Percentiles rank a stretch among this genome's conserved stretches.
phyloP scores from a whole-genome alignment of 92 coral and sea anemone species.

The Scolanthus callimorphus region DNA sequence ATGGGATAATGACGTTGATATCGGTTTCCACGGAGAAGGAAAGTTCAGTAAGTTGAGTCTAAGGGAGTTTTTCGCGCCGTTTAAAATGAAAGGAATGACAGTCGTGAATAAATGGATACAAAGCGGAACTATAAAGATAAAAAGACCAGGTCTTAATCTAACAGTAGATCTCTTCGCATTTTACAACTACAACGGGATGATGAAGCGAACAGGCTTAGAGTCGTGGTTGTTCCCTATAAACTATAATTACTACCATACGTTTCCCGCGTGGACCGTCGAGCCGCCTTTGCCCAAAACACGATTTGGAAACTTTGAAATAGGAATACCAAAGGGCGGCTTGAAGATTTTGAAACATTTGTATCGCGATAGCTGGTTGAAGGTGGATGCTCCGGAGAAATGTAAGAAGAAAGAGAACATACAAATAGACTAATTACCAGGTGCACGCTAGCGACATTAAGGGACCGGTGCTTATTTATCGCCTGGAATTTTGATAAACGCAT shows the following conservation, averaged over 20 bases:
- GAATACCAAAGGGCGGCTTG: slow-evolving; percentile 46
- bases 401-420: too few relatives aligned
- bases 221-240: slow-evolving; percentile 44
- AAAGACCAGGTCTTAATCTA: neutral
- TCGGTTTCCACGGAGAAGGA: slow-evolving; percentile 44
- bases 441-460: too few relatives aligned
- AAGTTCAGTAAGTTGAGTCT: slow-evolving; percentile 17
- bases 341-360: too few relatives aligned
- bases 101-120: slow-evolving; percentile 28
- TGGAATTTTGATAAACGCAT: too few relatives aligned
- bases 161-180: slow-evolving; percentile 34
- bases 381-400: too few relatives aligned
- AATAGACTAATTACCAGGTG: too few relatives aligned
- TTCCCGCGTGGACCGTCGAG: too few relatives aligned
- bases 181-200: slow-evolving; percentile 32
- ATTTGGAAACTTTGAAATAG: slow-evolving; percentile 39
- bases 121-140: slow-evolving; percentile 26
- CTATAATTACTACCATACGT: slow-evolving; percentile 24
- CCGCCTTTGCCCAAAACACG: slow-evolving; percentile 34
- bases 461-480: too few relatives aligned
- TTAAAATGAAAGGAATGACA: slow-evolving; percentile 15
- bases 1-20: slow-evolving; percentile 72
- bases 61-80: slow-evolving; percentile 18
- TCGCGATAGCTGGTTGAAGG: too few relatives aligned
- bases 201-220: slow-evolving; percentile 47